Evolutionary conservation across 2,113 vertebrate species (phyloP).

Genomic region (Cinclus cinclus): DNA sequence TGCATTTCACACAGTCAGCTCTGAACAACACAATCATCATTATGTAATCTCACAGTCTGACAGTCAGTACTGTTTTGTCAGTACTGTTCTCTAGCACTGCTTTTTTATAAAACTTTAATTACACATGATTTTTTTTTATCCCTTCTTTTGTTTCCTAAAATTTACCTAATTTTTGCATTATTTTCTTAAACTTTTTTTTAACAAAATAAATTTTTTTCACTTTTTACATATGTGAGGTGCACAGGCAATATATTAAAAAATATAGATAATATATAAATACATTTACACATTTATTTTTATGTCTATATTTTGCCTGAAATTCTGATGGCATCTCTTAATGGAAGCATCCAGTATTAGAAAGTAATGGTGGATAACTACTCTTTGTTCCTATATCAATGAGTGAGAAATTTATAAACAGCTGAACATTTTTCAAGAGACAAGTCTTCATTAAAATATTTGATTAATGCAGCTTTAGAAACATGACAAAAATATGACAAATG

Average conservation of each 20-base stretch:
- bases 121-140: neutral
- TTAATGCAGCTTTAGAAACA: neutral
- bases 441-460: neutral
- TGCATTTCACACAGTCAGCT: neutral
- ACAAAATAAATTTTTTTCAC: neutral
- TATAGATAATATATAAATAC: neutral
- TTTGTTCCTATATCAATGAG: neutral
- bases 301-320: neutral
- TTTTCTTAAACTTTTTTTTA: neutral
- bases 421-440: neutral
- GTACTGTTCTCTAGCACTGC: neutral
- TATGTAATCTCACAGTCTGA: neutral
- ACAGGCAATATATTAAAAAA: neutral
- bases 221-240: neutral
- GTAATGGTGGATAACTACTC: neutral
- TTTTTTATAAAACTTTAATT: neutral
- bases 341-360: neutral
- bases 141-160: neutral
- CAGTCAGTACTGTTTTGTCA: neutral
- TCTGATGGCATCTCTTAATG: neutral
- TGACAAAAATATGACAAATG: neutral
- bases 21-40: neutral
- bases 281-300: neutral
- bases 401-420: neutral
- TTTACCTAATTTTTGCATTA: neutral